These are phyloP conservation scores for Brachymystax lenok DNA, from an alignment of 2,797 vertebrate species.

Conservation along the genomic window DNA sequence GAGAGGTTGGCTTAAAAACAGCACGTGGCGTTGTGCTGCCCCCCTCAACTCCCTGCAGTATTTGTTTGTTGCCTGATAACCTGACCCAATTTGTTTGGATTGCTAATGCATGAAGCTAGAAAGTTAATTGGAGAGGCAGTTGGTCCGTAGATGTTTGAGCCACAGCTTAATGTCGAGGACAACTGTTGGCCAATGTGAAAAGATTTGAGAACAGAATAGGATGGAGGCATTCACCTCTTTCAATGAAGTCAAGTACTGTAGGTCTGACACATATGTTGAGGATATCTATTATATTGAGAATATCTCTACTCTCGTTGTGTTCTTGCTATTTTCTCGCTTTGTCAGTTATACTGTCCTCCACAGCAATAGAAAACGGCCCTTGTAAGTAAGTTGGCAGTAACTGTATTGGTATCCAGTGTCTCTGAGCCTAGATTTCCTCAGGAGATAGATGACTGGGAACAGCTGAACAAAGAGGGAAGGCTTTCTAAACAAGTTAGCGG, in stretches of 20 bases:
- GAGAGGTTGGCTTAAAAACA: background rate
- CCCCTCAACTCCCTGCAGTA: background rate
- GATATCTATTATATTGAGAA: background rate
- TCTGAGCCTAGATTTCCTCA: slow-evolving; percentile 42
- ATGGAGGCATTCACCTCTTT: too few relatives aligned
- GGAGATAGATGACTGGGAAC: slow-evolving; percentile 27
- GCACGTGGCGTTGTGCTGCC: background rate
- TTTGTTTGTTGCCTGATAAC: slow-evolving; percentile 11
- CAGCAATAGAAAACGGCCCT: background rate
- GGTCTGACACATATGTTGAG: too few relatives aligned
- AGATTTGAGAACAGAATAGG: background rate
- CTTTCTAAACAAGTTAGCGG: slow-evolving; percentile 12
- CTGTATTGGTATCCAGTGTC: slow-evolving; percentile 20
- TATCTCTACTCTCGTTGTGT: background rate
- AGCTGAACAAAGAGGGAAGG: slow-evolving; percentile 60
- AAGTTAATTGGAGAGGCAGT: background rate
- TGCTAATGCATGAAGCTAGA: background rate
- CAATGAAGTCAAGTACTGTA: too few relatives aligned
- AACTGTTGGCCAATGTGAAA: background rate
- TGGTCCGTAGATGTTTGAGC: background rate
- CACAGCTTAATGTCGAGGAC: background rate
- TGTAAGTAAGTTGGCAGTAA: slow-evolving; percentile 28
- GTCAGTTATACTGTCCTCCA: background rate
- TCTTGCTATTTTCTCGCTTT: background rate
- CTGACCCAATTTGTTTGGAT: background rate